phyloP scores from a whole-genome alignment of 2,888 invertebrate species.

The Bellardia bayeri region DNA sequence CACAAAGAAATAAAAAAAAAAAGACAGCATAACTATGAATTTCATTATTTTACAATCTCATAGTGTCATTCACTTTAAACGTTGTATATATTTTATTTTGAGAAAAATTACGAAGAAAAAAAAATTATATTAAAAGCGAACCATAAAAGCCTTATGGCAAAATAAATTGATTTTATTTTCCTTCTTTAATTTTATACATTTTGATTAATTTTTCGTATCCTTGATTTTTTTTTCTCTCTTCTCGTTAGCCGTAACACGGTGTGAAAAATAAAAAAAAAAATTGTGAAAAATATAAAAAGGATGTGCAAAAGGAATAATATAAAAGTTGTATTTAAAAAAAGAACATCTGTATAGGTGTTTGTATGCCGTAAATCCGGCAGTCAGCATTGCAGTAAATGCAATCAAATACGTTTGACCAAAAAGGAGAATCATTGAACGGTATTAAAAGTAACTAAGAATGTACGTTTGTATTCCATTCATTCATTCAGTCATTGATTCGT shows the following conservation, averaged over 20 bases:
- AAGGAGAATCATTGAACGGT: constrained; percentile 55
- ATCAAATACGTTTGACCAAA: constrained; percentile 62
- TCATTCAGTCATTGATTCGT: constrained; percentile 56
- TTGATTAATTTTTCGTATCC: constrained; percentile 78
- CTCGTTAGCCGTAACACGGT: constrained; percentile 44
- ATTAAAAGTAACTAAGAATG: constrained; percentile 57
- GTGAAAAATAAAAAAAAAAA: constrained; percentile 43
- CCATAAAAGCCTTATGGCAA: constrained; percentile 66
- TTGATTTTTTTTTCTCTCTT: constrained; percentile 18
- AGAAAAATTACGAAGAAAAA: not conserved
- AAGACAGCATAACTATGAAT: constrained; percentile 24
- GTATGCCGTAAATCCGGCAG: constrained; percentile 18
- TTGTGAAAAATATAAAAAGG: constrained; percentile 44
- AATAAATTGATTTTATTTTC: constrained; percentile 74
- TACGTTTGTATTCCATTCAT: constrained; percentile 36
- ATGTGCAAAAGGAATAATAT: constrained; percentile 66
- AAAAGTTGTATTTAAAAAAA: constrained; percentile 60
- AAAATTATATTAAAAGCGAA: constrained; percentile 23
- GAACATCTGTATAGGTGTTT: not conserved
- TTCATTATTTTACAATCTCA: constrained; percentile 54
- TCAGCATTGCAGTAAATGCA: constrained; percentile 66
- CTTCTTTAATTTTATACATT: constrained; percentile 79
- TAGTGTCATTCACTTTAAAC: constrained; percentile 59
- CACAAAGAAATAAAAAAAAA: not conserved
- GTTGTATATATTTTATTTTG: constrained; percentile 10